Percentiles rank a stretch among this genome's conserved stretches.
Conservation (phyloP, 2,797 vertebrate species). For the Melanotaenia boesemani region DNA sequence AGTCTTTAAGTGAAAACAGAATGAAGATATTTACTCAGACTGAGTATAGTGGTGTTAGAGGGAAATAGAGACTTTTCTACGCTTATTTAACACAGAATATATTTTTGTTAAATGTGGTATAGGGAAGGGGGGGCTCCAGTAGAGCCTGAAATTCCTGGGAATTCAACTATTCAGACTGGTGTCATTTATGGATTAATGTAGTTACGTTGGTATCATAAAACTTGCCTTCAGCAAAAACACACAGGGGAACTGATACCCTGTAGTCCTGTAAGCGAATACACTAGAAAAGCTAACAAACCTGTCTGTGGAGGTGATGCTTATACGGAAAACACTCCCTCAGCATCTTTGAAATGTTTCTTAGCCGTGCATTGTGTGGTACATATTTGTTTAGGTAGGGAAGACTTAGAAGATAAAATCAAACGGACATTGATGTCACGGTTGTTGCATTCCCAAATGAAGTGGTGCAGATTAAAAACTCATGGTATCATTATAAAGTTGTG, state of each 20-base stretch:
- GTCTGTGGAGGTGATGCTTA: background rate
- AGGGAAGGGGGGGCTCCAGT: too few species aligned
- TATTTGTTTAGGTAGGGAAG: background rate
- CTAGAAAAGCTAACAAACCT: slow-evolving; percentile 2
- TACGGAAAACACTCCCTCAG: slow-evolving; percentile 2
- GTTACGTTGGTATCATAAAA: background rate
- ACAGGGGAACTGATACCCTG: background rate
- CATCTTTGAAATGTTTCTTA: background rate
- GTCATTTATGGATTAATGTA: background rate
- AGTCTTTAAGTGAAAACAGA: too few species aligned
- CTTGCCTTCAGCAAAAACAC: background rate
- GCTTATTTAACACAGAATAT: too few species aligned
- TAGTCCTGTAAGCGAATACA: background rate
- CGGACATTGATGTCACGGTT: background rate
- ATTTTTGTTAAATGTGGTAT: background rate
- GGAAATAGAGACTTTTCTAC: too few species aligned
- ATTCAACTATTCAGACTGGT: background rate
- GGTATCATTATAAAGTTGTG: background rate
- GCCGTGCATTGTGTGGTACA: background rate
- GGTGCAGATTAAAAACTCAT: background rate
- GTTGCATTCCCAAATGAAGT: slow-evolving; percentile 4
- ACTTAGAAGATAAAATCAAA: background rate
- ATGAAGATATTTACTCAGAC: too few species aligned
- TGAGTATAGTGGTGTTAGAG: too few species aligned
- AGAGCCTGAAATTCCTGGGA: too few species aligned